Base-by-base conservation (phyloP, 2,888 invertebrate species). In the Machimus rusticus region DNA sequence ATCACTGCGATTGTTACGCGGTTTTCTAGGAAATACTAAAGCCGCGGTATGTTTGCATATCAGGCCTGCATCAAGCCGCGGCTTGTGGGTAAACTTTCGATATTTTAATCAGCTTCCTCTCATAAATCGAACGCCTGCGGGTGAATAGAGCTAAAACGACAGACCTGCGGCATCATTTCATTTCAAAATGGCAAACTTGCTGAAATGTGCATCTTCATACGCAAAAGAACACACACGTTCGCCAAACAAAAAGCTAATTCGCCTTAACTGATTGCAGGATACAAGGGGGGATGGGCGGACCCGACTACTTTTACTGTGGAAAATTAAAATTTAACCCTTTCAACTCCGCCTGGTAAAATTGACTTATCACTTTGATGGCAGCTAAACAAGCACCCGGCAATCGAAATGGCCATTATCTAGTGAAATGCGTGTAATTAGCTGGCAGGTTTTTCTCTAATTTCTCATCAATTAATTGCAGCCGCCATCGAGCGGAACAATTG, bases 1-100 rank as follows among this genome's bases (percentile, higher is more conserved):
- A 81, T 81, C 81, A 81, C 31, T n/a, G 14, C 31, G 28, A 81
- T 81, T 81, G 81, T 81, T 81, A 81, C 81, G 81, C 31, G 46
- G 6, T 55, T 81, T 19, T 1, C 43, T 31, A 81, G 81, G 81
- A 81, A 81, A 51, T 81, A 31, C 14, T 31, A 8, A 76, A 76
- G 0, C 16, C 2, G 39, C 76, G 37, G 0, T 16, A 23, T 28
- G 28, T 43, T 81, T 81, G 43, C 55, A 51, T 46, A 81, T 81
- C 78, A 19, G 5, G 23, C 31, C 55, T 81, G 46, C n/a, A 28
- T 81, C 46, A 34, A 55, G 16, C 34, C 23, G 28, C 78, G 23
- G 34, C 5, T 55, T 14, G 39, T 31, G 51, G 28, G 23, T n/a
- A 43, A 55, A 81, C 81, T 81, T 81, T 81, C 81, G 81, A 81